Base-by-base conservation (phyloP, 2,888 invertebrate species). In the Euspilapteryx auroguttella region DNA sequence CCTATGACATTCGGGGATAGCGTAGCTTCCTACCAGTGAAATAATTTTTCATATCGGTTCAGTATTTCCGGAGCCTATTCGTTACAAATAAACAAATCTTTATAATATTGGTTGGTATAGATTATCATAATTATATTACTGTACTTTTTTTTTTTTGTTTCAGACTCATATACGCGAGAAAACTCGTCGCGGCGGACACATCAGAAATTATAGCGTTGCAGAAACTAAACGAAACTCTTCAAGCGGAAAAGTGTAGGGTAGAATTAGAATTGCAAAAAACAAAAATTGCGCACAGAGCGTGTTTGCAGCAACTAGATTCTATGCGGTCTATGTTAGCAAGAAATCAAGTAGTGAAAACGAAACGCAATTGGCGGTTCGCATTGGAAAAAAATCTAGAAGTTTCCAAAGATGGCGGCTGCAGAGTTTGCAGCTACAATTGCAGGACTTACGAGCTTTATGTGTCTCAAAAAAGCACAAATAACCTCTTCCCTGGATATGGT, bases 131-230 rank as follows among this genome's bases (percentile, higher is more conserved):
- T n/a, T n/a, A n/a, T n/a, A n/a, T n/a, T n/a, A n/a, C n/a, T n/a
- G n/a, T n/a, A n/a, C n/a, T n/a, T n/a, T n/a, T n/a, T n/a, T n/a
- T n/a, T n/a, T n/a, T n/a, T n/a, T n/a, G n/a, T n/a, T n/a, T n/a
- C n/a, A n/a, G n/a, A n/a, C n/a, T 79, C 37, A 79, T 96, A 2
- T 96, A 90, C 59, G 90, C 92, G 0, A 85, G 84, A 37, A 82
- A 82, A 30, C 45, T 92, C 3, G 80, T 85, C 26, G 87, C 87
- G 0, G 65, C 88, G 0, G 95, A 96, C 49, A 91, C 87, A 0
- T 73, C 82, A 0, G 92, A 94, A 45, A 55, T 86, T 30, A 86
- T 90, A 25, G 58, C 78, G 9, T 53, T 90, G 14, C 78, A 83
- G 37, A 61, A 78, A 22, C 79, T 85, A 27, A 55, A 90, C 1